These are phyloP conservation scores for Onychomys torridus DNA, from an alignment of 2,797 vertebrate genomes.

Conservation along the genomic window DNA sequence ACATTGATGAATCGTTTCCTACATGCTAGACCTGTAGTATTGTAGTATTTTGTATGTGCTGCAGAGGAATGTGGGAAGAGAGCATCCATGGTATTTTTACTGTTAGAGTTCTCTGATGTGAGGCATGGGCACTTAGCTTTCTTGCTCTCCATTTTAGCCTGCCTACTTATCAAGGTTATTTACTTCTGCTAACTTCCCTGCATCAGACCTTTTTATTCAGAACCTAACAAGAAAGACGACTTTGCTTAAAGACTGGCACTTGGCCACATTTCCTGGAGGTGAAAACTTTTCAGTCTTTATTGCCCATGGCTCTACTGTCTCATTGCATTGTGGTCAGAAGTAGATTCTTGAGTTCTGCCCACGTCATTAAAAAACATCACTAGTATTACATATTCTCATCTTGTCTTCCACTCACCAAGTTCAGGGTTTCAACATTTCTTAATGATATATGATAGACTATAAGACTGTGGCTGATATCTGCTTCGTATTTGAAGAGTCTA, in stretches of 20 bases:
- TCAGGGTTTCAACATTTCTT: neutral
- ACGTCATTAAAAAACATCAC: neutral
- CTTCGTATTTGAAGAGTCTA: neutral
- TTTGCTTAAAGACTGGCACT: neutral
- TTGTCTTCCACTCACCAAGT: neutral
- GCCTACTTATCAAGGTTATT: constrained; percentile 4
- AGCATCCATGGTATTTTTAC: neutral
- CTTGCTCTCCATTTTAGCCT: neutral
- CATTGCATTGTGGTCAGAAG: neutral
- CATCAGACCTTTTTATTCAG: constrained; percentile 41
- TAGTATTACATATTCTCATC: neutral
- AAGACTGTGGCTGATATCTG: neutral
- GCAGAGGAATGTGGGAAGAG: neutral
- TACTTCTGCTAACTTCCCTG: neutral
- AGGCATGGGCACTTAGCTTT: neutral
- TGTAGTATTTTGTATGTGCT: too few species aligned
- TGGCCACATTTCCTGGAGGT: constrained; percentile 50
- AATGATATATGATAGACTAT: neutral
- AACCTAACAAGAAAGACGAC: constrained; percentile 25
- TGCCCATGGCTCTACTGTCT: neutral
- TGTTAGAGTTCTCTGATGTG: neutral
- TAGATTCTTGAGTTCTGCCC: neutral
- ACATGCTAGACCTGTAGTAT: neutral
- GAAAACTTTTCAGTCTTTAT: constrained; percentile 13
- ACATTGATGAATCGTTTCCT: neutral